These are phyloP conservation scores for Drosophila formosana DNA, from an alignment of 2,888 invertebrate species.

Conservation along the genomic window DNA sequence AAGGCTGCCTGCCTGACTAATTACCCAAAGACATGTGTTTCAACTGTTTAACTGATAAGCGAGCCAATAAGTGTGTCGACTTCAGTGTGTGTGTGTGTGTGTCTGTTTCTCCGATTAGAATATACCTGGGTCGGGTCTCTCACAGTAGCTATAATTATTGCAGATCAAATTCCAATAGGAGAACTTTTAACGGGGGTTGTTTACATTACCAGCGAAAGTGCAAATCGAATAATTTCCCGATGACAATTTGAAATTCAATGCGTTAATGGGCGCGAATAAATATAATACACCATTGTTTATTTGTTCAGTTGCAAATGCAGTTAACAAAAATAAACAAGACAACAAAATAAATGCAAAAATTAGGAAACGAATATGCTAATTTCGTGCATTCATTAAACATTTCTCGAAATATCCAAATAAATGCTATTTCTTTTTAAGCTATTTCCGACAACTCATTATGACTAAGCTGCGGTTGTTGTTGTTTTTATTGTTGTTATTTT, in stretches of 20 bases:
- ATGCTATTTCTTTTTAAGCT: constrained; percentile 3
- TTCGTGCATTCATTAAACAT: not conserved
- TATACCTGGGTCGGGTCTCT: constrained; percentile 11
- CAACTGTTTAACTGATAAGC: constrained; percentile 43
- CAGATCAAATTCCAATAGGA: constrained; percentile 67
- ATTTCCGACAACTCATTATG: not conserved
- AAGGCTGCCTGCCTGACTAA: constrained; percentile 57
- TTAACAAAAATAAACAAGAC: not conserved
- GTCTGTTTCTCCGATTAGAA: constrained; percentile 49
- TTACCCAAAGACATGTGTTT: constrained; percentile 66
- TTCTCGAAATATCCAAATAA: not conserved
- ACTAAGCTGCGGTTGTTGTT: constrained; percentile 2
- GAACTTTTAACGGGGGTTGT: constrained; percentile 24
- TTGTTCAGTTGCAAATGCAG: not conserved
- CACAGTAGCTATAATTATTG: constrained; percentile 52
- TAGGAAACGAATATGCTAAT: constrained; percentile 6
- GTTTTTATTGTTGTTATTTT: not conserved
- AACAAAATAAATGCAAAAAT: not conserved
- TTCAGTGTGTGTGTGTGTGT: constrained; percentile 20
- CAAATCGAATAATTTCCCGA: not conserved
- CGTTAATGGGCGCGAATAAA: constrained; percentile 3
- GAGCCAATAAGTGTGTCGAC: constrained; percentile 3
- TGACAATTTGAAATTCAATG: constrained; percentile 8
- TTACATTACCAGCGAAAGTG: constrained; percentile 22
- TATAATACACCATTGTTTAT: constrained; percentile 1